Conservation (phyloP, 2,888 invertebrate species). For the Serripes groenlandicus region DNA sequence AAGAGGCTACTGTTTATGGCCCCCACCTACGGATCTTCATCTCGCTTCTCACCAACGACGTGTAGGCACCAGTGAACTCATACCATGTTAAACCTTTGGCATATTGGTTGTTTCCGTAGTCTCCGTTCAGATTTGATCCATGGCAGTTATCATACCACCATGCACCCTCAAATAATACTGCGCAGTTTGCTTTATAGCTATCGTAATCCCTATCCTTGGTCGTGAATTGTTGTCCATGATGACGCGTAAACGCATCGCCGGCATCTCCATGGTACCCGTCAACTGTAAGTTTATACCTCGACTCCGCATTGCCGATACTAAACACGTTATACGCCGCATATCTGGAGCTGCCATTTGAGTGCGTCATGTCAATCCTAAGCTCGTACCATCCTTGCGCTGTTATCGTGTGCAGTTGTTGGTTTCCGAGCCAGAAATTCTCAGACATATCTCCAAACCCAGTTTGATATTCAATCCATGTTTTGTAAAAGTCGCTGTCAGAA, state of each 20-base stretch:
- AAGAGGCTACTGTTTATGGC: too few relatives aligned
- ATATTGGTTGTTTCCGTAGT: too few relatives aligned
- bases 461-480: conserved; percentile 38
- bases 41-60: too few relatives aligned
- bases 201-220: conserved; percentile 2
- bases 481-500: conserved; percentile 32
- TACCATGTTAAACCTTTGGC: too few relatives aligned
- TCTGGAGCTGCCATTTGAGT: not conserved
- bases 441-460: conserved; percentile 31
- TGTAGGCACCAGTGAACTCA: too few relatives aligned
- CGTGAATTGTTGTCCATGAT: not conserved
- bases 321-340: conserved; percentile 33
- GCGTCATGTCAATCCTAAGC: conserved; percentile 40
- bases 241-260: not conserved
- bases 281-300: conserved; percentile 20
- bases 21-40: too few relatives aligned
- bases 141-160: not conserved
- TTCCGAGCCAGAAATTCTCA: conserved; percentile 51
- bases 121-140: too few relatives aligned
- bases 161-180: not conserved
- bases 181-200: not conserved
- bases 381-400: conserved; percentile 31
- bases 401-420: conserved; percentile 32
- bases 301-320: not conserved
- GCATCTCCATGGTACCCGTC: conserved; percentile 12